Conservation (phyloP, 2,113 vertebrate species). For the Indicator indicator region DNA sequence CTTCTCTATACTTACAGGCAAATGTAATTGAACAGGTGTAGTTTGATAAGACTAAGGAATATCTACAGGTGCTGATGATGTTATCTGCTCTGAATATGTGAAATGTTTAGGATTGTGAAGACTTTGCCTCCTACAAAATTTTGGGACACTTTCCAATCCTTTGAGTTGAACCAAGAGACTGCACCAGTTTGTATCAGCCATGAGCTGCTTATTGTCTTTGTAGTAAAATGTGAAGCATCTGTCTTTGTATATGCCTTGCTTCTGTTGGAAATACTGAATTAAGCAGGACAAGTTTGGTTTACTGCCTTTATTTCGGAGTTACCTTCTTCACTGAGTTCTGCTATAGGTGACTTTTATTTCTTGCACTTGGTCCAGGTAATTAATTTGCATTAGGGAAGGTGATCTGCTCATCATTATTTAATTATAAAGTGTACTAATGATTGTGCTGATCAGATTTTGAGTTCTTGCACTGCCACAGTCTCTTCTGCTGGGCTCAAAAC, state of each 20-base stretch:
- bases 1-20: neutral
- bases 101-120: neutral
- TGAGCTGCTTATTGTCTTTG: neutral
- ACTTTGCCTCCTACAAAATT: neutral
- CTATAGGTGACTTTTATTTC: neutral
- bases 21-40: fast-evolving
- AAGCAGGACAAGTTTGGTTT: neutral
- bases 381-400: neutral
- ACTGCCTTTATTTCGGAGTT: neutral
- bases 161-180: neutral
- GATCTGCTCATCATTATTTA: neutral
- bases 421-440: neutral
- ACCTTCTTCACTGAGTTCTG: neutral
- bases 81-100: neutral
- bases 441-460: neutral
- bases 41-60: neutral
- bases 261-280: neutral
- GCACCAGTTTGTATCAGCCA: neutral
- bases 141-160: neutral
- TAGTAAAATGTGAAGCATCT: neutral
- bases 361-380: neutral
- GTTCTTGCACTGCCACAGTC: neutral
- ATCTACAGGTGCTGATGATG: neutral
- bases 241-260: neutral
- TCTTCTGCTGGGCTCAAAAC: neutral